These are phyloP conservation scores for Spongia lamella DNA, from an alignment of 37 sponge, comb jelly and placozoan species.

Conservation along the genomic window DNA sequence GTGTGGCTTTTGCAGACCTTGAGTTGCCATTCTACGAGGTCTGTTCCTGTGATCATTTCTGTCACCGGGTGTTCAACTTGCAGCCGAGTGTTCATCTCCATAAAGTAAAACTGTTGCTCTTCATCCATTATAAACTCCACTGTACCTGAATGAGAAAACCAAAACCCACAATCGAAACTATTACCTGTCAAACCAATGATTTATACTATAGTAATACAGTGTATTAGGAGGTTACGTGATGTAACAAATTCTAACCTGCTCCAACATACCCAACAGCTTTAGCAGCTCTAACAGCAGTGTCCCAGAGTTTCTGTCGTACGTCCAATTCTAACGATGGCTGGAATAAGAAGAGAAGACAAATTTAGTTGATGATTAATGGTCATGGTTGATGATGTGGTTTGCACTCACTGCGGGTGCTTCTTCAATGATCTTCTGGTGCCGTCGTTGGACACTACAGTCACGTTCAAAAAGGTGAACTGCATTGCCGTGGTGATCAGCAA, in stretches of 20 bases:
- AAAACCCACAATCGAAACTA: too few species aligned
- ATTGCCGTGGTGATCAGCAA: conserved; percentile 91
- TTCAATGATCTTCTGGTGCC: conserved; percentile 98
- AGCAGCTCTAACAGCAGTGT: conserved; percentile 92
- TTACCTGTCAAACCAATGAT: too few species aligned
- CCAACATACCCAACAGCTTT: conserved; percentile 93
- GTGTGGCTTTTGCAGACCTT: conserved; percentile 45
- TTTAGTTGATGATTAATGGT: neutral
- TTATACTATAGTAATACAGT: neutral
- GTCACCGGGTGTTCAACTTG: conserved; percentile 96
- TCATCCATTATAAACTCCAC: conserved; percentile 92
- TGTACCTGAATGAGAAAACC: conserved; percentile 50
- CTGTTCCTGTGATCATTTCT: conserved; percentile 93
- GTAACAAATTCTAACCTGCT: conserved; percentile 62
- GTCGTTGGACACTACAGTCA: conserved; percentile 94
- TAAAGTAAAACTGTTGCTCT: conserved; percentile 82
- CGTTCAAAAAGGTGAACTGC: conserved; percentile 88
- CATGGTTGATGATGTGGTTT: neutral
- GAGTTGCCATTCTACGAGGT: conserved; percentile 95
- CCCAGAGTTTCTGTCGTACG: conserved; percentile 62
- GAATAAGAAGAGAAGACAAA: neutral
- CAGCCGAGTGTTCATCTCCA: conserved; percentile 95
- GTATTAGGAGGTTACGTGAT: too few species aligned
- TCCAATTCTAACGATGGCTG: conserved; percentile 61
- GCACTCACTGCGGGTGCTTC: conserved; percentile 91